phyloP scores from a whole-genome alignment of 2,888 invertebrate genomes.

The Drosophila anomalata region DNA sequence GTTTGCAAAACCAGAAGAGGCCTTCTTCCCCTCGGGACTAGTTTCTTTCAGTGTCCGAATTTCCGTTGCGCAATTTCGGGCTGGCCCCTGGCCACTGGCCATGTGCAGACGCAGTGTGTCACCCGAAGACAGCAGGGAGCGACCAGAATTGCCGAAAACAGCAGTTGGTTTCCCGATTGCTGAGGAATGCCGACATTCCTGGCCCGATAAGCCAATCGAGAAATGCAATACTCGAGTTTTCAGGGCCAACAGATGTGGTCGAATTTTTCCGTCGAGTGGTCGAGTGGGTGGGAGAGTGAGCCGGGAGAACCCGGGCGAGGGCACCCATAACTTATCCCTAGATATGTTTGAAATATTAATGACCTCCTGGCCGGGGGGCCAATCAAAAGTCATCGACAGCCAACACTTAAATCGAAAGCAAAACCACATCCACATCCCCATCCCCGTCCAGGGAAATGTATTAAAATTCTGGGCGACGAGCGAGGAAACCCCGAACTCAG shows the following conservation, averaged over 20 bases:
- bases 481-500: conserved; percentile 56
- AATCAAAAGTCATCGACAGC: conserved; percentile 63
- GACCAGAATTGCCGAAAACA: conserved; percentile 29
- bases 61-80: conserved; percentile 66
- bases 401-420: conserved; percentile 76
- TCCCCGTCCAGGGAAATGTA: conserved; percentile 33
- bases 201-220: conserved; percentile 38
- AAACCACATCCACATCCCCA: conserved; percentile 13
- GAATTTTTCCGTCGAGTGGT: neutral
- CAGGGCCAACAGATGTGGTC: conserved; percentile 40
- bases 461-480: conserved; percentile 68
- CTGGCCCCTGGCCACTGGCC: conserved; percentile 47
- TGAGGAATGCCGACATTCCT: conserved; percentile 57
- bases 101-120: conserved; percentile 50
- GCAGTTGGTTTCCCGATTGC: conserved; percentile 61
- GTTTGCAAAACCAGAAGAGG: neutral
- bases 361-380: conserved; percentile 50
- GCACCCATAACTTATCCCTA: conserved; percentile 72
- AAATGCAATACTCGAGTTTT: conserved; percentile 42
- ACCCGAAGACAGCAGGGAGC: conserved; percentile 47
- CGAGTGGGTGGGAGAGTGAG: conserved; percentile 14
- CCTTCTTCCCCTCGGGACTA: neutral
- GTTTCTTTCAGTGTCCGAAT: conserved; percentile 8
- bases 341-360: conserved; percentile 75
- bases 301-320: conserved; percentile 6